phyloP scores from a whole-genome alignment of 2,888 invertebrate genomes.

The Drosophila neonasuta region DNA sequence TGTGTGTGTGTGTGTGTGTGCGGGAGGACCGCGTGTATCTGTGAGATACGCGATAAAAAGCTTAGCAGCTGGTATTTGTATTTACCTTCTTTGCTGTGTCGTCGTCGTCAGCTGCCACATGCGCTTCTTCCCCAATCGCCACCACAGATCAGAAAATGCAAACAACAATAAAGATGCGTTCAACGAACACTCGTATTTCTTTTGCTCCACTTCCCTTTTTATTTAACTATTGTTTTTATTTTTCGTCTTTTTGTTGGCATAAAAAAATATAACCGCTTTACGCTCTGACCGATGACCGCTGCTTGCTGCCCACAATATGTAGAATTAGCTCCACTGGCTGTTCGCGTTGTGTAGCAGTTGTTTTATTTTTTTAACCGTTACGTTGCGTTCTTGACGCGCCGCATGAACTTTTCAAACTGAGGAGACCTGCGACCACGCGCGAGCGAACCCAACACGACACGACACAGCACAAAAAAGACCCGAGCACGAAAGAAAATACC shows the following conservation, averaged over 20 bases:
- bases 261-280: constrained; percentile 23
- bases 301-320: not conserved
- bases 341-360: constrained; percentile 22
- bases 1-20: constrained; percentile 1
- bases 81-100: constrained; percentile 43
- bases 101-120: constrained; percentile 19
- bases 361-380: constrained; percentile 44
- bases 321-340: constrained; percentile 10
- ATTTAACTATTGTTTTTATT: constrained; percentile 12
- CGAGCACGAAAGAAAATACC: constrained; percentile 43
- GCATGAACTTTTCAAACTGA: constrained; percentile 77
- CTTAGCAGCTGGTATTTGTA: constrained; percentile 52
- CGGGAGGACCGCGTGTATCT: constrained; percentile 35
- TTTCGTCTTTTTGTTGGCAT: constrained; percentile 4
- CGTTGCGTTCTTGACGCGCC: constrained; percentile 72
- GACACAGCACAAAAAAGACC: constrained; percentile 8
- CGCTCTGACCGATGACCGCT: constrained; percentile 24
- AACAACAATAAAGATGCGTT: constrained; percentile 59
- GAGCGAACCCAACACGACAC: constrained; percentile 34
- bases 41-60: constrained; percentile 56
- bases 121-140: constrained; percentile 19
- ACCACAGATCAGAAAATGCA: constrained; percentile 31
- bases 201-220: constrained; percentile 1
- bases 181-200: constrained; percentile 27
- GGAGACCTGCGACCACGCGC: constrained; percentile 56